These are phyloP conservation scores for Fissipunctia ypsillon DNA, from an alignment of 2,888 invertebrate genomes.

Conservation along the genomic window DNA sequence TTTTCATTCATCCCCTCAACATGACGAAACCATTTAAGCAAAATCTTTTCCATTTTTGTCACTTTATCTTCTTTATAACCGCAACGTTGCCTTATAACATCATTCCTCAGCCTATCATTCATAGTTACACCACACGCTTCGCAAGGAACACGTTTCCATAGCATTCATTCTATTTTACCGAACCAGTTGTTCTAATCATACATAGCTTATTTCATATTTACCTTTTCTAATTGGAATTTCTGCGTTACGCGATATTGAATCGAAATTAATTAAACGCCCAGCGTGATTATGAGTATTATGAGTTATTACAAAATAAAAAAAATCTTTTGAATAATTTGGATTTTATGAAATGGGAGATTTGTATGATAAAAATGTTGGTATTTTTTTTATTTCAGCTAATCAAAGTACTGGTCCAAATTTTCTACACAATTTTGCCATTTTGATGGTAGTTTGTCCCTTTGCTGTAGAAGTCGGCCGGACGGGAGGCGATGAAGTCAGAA, in stretches of 20 bases:
- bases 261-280: conserved; percentile 42
- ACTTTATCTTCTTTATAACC: not conserved
- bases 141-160: not conserved
- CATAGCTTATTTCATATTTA: conserved; percentile 54
- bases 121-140: not conserved
- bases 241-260: conserved; percentile 26
- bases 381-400: too few species aligned
- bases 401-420: too few species aligned
- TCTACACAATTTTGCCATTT: too few species aligned
- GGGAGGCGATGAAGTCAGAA: too few species aligned
- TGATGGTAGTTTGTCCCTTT: too few species aligned
- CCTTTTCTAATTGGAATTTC: conserved; percentile 38
- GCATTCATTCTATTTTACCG: not conserved
- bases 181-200: conserved; percentile 36
- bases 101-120: not conserved
- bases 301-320: conserved; percentile 18
- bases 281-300: conserved; percentile 23
- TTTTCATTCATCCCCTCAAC: not conserved
- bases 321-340: conserved; percentile 13
- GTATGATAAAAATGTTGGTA: too few species aligned
- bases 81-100: not conserved
- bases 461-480: too few species aligned
- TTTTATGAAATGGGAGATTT: too few species aligned
- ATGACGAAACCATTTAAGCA: not conserved
- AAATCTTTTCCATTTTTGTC: not conserved